phyloP scores from a whole-genome alignment of 2,113 vertebrate species.

The Thymallus thymallus region DNA sequence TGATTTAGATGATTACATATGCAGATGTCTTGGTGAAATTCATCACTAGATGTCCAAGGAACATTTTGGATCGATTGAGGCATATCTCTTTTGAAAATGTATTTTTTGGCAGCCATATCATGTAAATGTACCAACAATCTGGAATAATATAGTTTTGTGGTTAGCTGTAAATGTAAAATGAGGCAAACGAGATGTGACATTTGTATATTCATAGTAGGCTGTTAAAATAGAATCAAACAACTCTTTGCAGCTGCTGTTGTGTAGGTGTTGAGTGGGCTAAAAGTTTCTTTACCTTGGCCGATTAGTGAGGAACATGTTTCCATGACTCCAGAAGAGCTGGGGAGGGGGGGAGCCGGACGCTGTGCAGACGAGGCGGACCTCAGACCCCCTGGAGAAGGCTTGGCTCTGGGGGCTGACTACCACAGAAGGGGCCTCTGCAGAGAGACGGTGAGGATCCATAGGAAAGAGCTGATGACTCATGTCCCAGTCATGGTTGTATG shows the following conservation, averaged over 20 bases:
- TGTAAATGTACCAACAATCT: constrained; percentile 20
- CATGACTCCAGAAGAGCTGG: constrained; percentile 78
- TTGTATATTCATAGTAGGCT: constrained; percentile 2
- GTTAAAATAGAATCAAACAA: constrained; percentile 50
- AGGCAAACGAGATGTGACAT: constrained; percentile 53
- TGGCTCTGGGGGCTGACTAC: constrained; percentile 71
- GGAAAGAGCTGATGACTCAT: constrained; percentile 32
- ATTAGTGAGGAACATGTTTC: constrained; percentile 72
- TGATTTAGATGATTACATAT: constrained; percentile 41
- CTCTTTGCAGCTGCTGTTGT: constrained; percentile 29
- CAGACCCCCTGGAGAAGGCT: constrained; percentile 76
- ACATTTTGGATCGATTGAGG: constrained; percentile 23
- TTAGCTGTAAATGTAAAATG: constrained; percentile 18
- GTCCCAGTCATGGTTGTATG: constrained; percentile 27
- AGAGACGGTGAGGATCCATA: neutral
- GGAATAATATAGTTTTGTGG: neutral
- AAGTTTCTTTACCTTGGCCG: constrained; percentile 65
- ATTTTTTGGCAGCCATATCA: constrained; percentile 16
- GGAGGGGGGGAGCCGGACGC: constrained; percentile 80
- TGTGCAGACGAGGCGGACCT: constrained; percentile 81
- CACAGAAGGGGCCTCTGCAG: constrained; percentile 80
- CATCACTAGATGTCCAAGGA: constrained; percentile 10
- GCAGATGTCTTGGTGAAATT: constrained; percentile 42
- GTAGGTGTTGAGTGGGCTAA: constrained; percentile 61
- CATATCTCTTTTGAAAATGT: constrained; percentile 28